Base-by-base conservation (phyloP, 2,888 invertebrate genomes). In the Dicyrtoma fusca region DNA sequence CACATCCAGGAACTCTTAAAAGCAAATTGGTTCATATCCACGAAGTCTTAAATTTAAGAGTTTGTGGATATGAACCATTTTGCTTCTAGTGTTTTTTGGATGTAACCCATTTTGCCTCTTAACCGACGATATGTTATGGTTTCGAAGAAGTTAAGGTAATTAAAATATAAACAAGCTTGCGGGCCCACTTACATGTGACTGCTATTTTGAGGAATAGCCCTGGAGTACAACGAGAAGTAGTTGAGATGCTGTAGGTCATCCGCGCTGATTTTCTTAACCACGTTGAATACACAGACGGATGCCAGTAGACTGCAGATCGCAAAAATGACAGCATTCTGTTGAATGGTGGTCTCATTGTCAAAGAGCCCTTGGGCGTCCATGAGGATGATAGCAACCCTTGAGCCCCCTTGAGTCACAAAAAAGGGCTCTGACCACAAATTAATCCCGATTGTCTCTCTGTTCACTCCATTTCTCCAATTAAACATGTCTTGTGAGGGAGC, bases 371-470 rank as follows among this genome's bases (percentile, higher is more conserved):
- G 55, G 19, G 21, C 19, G 21, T 55, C 55, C 10, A 55, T 19
- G 19, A 55, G 55, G 19, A 55, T 3, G 2, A 55, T 23, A 3
- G 55, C 55, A 4, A 55, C 55, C 19, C 13, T 17, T 55, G 5
- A 13, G 13, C 55, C 55, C 11, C 13, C 5, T 1, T 10, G 10
- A 23, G 3, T 4, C 19, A 4, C 3, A 3, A 10, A 4, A 23
- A 55, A 55, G 5, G 55, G 55, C 55, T 55, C 55, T 19, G 55
- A 55, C 55, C 55, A 55, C 21, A 55, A 21, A 3, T 55, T 6
- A 13, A 55, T 55, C 19, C 55, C 55, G 6, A 4, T 5, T 3
- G 55, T 55, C 21, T 17, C 55, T 6, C 55, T 4, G 13, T 55
- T 4, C 6, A 23, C 13, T 3, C 55, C 55, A 19, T 23, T 55